Evolutionary conservation across 2,888 invertebrate genomes (phyloP).

Genomic region (Linnaemya vulpina): DNA sequence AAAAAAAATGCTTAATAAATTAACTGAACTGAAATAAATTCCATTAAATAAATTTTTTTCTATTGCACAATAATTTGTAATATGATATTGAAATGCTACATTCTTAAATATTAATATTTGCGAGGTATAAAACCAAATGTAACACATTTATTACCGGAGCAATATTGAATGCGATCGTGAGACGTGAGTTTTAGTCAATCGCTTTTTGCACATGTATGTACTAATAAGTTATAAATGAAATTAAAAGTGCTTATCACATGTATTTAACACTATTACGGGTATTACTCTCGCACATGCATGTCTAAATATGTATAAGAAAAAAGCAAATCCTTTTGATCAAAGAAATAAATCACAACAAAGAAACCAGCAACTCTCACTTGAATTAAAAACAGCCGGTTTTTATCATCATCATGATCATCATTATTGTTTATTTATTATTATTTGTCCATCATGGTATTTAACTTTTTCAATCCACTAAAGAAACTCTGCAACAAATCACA

Average conservation of each 20-base stretch:
- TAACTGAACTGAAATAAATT: no score
- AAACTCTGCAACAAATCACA: constrained; percentile 24
- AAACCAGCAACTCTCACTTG: constrained; percentile 64
- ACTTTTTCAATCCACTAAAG: constrained; percentile 1
- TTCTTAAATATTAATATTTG: background rate
- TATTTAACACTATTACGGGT: constrained; percentile 28
- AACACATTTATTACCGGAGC: background rate
- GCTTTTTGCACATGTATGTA: constrained; percentile 3
- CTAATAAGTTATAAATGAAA: constrained; percentile 52
- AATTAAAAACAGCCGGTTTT: constrained; percentile 60
- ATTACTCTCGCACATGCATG: background rate
- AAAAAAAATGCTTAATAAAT: no score
- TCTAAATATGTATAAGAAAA: constrained; percentile 6
- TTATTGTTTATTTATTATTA: constrained; percentile 21
- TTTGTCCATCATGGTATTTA: constrained; percentile 19
- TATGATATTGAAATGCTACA: background rate
- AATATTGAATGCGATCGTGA: constrained; percentile 13
- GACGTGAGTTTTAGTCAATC: constrained; percentile 28
- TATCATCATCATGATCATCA: background rate
- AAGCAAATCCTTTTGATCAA: constrained; percentile 43
- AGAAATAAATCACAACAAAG: constrained; percentile 19
- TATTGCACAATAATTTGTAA: background rate
- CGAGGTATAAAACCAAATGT: background rate
- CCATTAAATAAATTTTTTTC: no score
- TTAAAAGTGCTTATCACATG: constrained; percentile 61